phyloP scores from a whole-genome alignment of 2,113 vertebrate species.

The Lates calcarifer region DNA sequence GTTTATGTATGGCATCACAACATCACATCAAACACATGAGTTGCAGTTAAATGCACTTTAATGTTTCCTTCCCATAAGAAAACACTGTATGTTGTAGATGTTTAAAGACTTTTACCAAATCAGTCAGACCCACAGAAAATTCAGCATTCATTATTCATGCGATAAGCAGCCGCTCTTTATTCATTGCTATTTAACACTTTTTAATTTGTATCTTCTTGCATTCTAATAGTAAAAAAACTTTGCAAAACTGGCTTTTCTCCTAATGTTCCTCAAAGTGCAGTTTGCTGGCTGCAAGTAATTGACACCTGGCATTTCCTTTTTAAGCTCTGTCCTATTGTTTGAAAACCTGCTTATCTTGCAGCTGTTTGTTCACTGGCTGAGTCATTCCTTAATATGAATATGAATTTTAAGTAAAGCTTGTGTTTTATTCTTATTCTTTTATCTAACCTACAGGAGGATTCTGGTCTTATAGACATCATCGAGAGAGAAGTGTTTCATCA shows the following conservation, averaged over 20 bases:
- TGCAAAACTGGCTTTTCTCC: not conserved
- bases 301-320: not conserved
- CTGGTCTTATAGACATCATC: slow-evolving; percentile 93
- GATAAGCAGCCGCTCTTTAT: not conserved
- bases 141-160: no score
- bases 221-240: no score
- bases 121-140: not conserved
- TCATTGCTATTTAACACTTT: not conserved
- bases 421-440: slow-evolving; percentile 2
- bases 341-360: not conserved
- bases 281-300: not conserved
- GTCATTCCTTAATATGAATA: not conserved
- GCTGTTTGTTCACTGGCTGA: not conserved
- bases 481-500: slow-evolving; percentile 96
- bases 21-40: not conserved
- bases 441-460: slow-evolving; percentile 85
- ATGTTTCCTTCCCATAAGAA: not conserved
- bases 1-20: not conserved
- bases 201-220: not conserved
- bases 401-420: not conserved
- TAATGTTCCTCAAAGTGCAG: not conserved
- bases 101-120: not conserved
- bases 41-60: not conserved
- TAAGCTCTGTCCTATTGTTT: not conserved
- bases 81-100: not conserved